Evolutionary conservation across 37 sponge, comb jelly and placozoan genomes (phyloP), one percentile per base, ranked within the genome.

Genomic region (Chondrilla cf. caribensis): DNA sequence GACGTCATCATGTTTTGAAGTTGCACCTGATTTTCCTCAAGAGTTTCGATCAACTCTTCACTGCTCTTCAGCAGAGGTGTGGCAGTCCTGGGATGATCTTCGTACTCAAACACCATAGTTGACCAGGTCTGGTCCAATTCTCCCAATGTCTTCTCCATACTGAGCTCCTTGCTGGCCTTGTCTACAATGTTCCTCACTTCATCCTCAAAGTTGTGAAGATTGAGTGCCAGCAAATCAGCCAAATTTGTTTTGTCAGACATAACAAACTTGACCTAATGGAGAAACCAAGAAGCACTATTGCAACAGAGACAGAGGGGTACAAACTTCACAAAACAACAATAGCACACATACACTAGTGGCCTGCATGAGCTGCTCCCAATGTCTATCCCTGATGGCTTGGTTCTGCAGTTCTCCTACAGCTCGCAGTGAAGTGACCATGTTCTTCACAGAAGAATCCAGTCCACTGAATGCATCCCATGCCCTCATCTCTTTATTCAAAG

Each of bases 21-120:
- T 64, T 98, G 99, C 6, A 98, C 99, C 87, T 98, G 99, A 62
- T 98, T 98, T 36, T 98, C 99, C 43, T 98, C 99, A 26, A 98
- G 91, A 26, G 95, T 94, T 71, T 98, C 99, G 82, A 98, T 96
- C 41, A 98, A 87, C 51, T 98, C 99, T 58, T 98, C 99, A 51
- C 88, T 91, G 26, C 93, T 83, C 58, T 79, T 86, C 57, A 96
- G 85, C 0, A 96, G 83, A 36, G 86, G 87, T 36, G 89, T 79
- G 26, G 80, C 83, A 32, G 99, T 98, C 8, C 97, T 58, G 8
- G 83, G 82, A 64, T 98, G 99, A n/a, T 55, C 39, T 19, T 98
- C 97, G 44, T 94, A 83, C 47, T 90, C 95, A 85, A 98, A 98
- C 89, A 94, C 97, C 99, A 98, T 98, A 47, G 84, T 86, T 21